Percentiles rank a stretch among this genome's conserved stretches.
Conservation (phyloP, 2,888 invertebrate species). For the Drosophila putrida region DNA sequence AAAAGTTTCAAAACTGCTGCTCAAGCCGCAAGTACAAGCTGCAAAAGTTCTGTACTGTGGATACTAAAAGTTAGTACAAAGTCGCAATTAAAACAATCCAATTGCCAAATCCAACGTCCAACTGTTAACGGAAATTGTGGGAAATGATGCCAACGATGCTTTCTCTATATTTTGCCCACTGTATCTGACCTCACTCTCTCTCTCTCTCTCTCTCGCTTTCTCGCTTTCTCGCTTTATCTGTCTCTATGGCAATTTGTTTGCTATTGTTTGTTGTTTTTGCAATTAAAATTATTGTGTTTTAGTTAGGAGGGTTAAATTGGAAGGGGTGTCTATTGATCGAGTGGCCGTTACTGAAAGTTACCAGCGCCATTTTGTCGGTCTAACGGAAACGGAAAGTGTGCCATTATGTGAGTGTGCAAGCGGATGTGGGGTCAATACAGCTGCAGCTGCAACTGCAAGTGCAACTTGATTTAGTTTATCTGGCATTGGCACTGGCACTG, state of each 20-base stretch:
- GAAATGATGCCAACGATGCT: conserved; percentile 23
- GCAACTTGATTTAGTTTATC: conserved; percentile 71
- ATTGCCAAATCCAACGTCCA: conserved; percentile 41
- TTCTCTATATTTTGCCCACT: not conserved
- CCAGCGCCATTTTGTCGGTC: conserved; percentile 55
- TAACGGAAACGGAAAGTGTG: conserved; percentile 78
- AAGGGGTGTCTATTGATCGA: conserved; percentile 57
- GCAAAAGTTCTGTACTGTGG: conserved; percentile 55
- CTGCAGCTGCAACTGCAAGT: conserved; percentile 23
- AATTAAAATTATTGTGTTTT: conserved; percentile 74
- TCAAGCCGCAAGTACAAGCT: conserved; percentile 44
- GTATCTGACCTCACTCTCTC: not conserved
- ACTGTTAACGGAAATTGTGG: conserved; percentile 65
- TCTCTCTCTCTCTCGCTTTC: not conserved
- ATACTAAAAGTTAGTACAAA: conserved; percentile 49
- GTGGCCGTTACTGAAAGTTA: conserved; percentile 47
- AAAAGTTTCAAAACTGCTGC: conserved; percentile 12
- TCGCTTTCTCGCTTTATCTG: not conserved
- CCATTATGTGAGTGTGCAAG: conserved; percentile 65
- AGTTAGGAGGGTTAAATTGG: not conserved
- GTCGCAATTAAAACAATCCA: conserved; percentile 73
- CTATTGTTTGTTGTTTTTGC: conserved; percentile 63
- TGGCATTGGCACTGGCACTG: conserved; percentile 46
- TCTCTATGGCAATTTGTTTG: conserved; percentile 57
- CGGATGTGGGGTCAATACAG: conserved; percentile 54